A percentile compares a stretch with the other conserved stretches of the same genome.
These are phyloP conservation scores for Hephaestus fuliginosus DNA, from an alignment of 2,797 vertebrate species.

Conservation along the genomic window DNA sequence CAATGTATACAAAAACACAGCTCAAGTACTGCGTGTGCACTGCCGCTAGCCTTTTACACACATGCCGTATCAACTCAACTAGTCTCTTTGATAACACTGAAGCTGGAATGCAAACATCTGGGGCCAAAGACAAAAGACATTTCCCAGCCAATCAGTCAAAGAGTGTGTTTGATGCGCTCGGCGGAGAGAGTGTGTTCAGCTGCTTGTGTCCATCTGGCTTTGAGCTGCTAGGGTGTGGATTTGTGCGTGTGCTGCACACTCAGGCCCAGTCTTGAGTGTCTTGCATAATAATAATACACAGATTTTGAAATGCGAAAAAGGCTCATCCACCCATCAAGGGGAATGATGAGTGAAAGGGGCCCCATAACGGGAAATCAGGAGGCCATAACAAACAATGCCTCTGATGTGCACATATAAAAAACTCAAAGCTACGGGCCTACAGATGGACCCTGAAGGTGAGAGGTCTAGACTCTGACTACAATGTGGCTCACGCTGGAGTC, in stretches of 20 bases:
- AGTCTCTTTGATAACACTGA: constrained; percentile 2
- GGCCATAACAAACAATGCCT: constrained; percentile 3
- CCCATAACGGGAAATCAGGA: constrained; percentile 2
- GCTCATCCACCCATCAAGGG: constrained; percentile 11
- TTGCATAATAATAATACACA: constrained; percentile 58
- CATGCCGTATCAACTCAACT: constrained; percentile 1
- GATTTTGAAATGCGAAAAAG: constrained; percentile 33
- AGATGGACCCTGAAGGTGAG: constrained; percentile 17
- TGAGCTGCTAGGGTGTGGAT: constrained; percentile 39
- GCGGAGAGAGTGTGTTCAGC: not conserved
- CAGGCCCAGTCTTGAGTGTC: constrained; percentile 67
- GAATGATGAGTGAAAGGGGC: not conserved
- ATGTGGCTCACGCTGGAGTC: constrained; percentile 27
- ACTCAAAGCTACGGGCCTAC: not conserved
- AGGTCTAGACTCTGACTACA: constrained; percentile 52
- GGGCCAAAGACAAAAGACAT: constrained; percentile 6
- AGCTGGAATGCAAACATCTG: constrained; percentile 17
- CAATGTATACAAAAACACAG: not conserved
- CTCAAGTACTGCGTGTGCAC: not conserved
- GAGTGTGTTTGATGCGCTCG: constrained; percentile 15
- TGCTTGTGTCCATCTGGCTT: constrained; percentile 39
- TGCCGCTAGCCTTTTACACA: not conserved
- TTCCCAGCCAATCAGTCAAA: constrained; percentile 23
- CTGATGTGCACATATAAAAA: constrained; percentile 11
- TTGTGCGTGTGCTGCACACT: constrained; percentile 30